Evolutionary conservation across 2,797 vertebrate genomes (phyloP).

Genomic region (Cetoscarus ocellatus): DNA sequence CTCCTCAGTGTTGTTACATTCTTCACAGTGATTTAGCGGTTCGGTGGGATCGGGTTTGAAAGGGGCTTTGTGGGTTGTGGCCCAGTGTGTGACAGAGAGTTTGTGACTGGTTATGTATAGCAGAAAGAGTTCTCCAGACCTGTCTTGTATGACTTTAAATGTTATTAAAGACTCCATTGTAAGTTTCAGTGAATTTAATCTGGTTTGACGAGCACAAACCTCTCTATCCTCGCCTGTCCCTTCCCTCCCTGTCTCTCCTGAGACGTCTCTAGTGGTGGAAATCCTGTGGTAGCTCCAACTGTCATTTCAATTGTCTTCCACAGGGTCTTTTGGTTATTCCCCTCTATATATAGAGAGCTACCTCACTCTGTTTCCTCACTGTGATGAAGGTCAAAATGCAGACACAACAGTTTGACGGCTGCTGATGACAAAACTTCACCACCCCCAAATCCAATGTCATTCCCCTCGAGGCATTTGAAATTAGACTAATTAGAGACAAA

Average conservation of each 20-base stretch:
- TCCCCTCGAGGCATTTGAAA: background rate
- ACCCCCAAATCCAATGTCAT: constrained; percentile 35
- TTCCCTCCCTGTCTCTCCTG: constrained; percentile 18
- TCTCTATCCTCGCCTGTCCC: constrained; percentile 14
- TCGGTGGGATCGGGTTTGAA: constrained; percentile 35
- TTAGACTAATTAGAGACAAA: background rate
- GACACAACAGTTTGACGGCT: constrained; percentile 57
- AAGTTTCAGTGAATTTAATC: constrained; percentile 12
- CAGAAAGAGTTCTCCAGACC: constrained; percentile 7
- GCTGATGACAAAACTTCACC: constrained; percentile 34
- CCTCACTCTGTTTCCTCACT: constrained; percentile 49
- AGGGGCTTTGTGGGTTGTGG: constrained; percentile 36
- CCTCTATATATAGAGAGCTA: constrained; percentile 61
- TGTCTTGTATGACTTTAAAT: constrained; percentile 33
- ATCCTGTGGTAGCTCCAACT: constrained; percentile 79
- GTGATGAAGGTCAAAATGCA: constrained; percentile 58
- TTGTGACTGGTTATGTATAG: constrained; percentile 22
- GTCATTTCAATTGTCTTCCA: constrained; percentile 71
- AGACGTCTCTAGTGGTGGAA: constrained; percentile 71
- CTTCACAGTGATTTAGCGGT: constrained; percentile 32
- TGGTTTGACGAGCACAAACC: constrained; percentile 17
- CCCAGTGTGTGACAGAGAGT: constrained; percentile 11
- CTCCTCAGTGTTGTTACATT: constrained; percentile 16
- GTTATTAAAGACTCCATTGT: constrained; percentile 22
- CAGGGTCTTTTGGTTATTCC: constrained; percentile 50